phyloP scores from a whole-genome alignment of 2,113 vertebrate genomes.

The Phalacrocorax carbo region DNA sequence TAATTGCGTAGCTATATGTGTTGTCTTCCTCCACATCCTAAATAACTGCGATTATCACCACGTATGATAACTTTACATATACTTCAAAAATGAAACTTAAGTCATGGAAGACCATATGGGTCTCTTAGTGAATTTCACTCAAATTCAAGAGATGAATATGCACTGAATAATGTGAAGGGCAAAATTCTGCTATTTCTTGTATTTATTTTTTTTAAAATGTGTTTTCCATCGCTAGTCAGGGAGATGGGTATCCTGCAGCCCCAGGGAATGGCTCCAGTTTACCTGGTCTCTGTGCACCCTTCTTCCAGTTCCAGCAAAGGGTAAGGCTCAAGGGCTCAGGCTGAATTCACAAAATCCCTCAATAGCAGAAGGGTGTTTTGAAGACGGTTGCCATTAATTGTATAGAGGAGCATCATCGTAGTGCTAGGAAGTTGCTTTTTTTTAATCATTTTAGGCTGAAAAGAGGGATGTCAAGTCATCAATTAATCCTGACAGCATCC shows the following conservation, averaged over 20 bases:
- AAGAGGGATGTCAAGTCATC: constrained; percentile 50
- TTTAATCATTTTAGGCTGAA: not conserved
- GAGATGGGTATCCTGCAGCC: not conserved
- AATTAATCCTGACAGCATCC: constrained; percentile 60
- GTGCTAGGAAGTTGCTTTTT: not conserved
- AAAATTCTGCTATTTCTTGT: not conserved
- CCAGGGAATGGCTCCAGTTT: not conserved
- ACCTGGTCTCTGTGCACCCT: not conserved
- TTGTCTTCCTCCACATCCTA: not conserved
- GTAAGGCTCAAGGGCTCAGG: not conserved
- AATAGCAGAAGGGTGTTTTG: not conserved
- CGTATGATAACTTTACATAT: not conserved
- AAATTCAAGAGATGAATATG: not conserved
- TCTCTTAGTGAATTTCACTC: not conserved
- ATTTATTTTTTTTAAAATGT: too few relatives aligned
- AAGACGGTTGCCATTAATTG: not conserved
- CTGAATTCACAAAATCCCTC: not conserved
- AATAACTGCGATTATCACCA: not conserved
- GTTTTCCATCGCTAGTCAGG: not conserved
- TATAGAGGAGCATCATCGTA: not conserved
- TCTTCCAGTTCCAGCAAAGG: not conserved
- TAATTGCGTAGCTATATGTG: not conserved
- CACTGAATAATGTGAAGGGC: not conserved
- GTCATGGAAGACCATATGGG: not conserved
- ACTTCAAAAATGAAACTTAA: constrained; percentile 2